Base-by-base conservation (phyloP, 2,113 vertebrate species). In the Corythoichthys intestinalis region DNA sequence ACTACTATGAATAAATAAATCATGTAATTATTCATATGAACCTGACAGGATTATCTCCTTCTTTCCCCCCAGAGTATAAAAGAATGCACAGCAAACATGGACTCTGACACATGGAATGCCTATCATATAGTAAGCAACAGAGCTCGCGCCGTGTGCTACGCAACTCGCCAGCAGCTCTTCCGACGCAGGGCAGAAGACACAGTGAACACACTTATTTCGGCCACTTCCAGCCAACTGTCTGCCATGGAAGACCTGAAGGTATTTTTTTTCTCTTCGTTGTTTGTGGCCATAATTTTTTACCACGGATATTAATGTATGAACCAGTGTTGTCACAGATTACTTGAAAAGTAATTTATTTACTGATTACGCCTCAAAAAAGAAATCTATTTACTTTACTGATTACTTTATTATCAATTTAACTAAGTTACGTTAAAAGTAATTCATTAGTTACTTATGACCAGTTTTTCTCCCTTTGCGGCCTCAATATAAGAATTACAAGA, bases 81-180 rank as follows among this genome's bases (percentile, higher is more conserved):
- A 9, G 87, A 92, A 52, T 95, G 94, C 28, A 95, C 93, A 1
- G 77, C 78, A 0, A 73, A 80, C 37, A 94, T 94, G 94, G 93
- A 95, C 57, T 71, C 93, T 0, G 91, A 93, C 80, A 94, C 93
- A 0, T 94, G 93, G 93, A 95, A 93, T 0, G 93, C 94, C 0
- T 95, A 95, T 77, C 94, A 93, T 79, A 93, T 94, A 0, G 90
- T 95, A 64, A 94, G 93, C 77, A 94, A 94, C 86, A 77, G 93
- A 39, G 94, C 92, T 0, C 92, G 91, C 9, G 88, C 93, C 0
- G 92, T 94, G 44, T 95, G 94, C 81, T 94, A 94, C 1, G 82
- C 92, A 3, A 88, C 87, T 0, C 92, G 93, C 41, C 94, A 95
- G 88, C 90, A 91, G 78, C 91, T 93, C 28, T 94, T 95, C 71